Evolutionary conservation across 2,797 vertebrate species (phyloP).

Genomic region (Notamacropus eugenii): DNA sequence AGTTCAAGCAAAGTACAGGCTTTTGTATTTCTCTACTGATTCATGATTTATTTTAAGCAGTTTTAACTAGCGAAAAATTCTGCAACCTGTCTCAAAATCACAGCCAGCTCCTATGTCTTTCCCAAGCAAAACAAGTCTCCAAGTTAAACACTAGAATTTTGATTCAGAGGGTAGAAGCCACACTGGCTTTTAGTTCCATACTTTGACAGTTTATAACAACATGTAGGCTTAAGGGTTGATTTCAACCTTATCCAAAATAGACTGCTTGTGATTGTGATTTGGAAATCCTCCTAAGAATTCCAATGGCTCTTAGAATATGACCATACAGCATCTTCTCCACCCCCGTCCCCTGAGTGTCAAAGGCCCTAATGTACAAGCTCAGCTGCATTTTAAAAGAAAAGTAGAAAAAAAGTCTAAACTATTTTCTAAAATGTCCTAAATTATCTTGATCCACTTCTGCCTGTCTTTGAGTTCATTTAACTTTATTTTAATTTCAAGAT

Average conservation of each 20-base stretch:
- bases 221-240: conserved; percentile 3
- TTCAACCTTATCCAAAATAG: neutral
- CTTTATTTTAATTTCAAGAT: conserved; percentile 31
- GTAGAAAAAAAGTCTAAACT: conserved; percentile 10
- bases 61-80: conserved; percentile 7
- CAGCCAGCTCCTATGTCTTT: neutral
- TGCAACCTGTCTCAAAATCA: neutral
- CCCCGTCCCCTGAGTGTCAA: neutral
- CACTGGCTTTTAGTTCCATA: neutral
- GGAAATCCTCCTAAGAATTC: conserved; percentile 4
- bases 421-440: conserved; percentile 6
- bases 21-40: conserved; percentile 38
- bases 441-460: neutral
- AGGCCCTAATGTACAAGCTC: conserved; percentile 24
- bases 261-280: neutral
- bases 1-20: conserved; percentile 4
- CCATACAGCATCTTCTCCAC: neutral
- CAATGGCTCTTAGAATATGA: neutral
- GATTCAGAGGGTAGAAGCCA: neutral
- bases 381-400: conserved; percentile 8
- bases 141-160: conserved; percentile 15
- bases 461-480: neutral
- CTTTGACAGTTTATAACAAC: neutral
- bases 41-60: conserved; percentile 46
- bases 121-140: conserved; percentile 27